These are phyloP conservation scores for Laupala kohalensis DNA, from an alignment of 1,140 invertebrate species.

Conservation along the genomic window DNA sequence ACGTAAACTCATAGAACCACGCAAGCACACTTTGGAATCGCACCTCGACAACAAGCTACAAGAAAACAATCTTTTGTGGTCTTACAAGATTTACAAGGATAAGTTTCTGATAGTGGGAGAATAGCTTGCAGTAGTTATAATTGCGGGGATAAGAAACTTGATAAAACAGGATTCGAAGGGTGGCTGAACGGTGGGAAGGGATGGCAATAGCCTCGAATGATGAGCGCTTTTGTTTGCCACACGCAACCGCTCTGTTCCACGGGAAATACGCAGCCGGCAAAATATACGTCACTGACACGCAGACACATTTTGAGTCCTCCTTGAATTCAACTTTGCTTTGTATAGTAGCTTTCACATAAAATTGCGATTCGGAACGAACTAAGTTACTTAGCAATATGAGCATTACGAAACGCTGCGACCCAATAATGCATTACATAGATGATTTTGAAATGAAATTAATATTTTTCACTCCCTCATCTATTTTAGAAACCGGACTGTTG, in stretches of 20 bases:
- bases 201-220: not conserved
- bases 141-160: not conserved
- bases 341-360: not conserved
- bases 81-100: not conserved
- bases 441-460: not conserved
- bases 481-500: too few species aligned
- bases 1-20: not conserved
- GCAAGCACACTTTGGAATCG: not conserved
- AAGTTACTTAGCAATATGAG: not conserved
- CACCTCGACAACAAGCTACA: not conserved
- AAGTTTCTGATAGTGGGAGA: constrained; percentile 4
- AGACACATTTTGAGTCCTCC: not conserved
- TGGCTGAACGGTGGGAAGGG: not conserved
- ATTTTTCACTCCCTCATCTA: not conserved
- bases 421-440: not conserved
- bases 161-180: not conserved
- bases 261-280: not conserved
- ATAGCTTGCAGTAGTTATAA: not conserved
- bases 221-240: not conserved
- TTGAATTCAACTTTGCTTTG: not conserved
- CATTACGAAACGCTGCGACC: not conserved
- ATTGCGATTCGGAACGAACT: not conserved
- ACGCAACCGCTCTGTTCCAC: not conserved
- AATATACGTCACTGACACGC: not conserved
- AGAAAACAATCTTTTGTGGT: not conserved